These are phyloP conservation scores for Aphaenogaster rudis DNA, from an alignment of 1,140 invertebrate species.

Conservation along the genomic window DNA sequence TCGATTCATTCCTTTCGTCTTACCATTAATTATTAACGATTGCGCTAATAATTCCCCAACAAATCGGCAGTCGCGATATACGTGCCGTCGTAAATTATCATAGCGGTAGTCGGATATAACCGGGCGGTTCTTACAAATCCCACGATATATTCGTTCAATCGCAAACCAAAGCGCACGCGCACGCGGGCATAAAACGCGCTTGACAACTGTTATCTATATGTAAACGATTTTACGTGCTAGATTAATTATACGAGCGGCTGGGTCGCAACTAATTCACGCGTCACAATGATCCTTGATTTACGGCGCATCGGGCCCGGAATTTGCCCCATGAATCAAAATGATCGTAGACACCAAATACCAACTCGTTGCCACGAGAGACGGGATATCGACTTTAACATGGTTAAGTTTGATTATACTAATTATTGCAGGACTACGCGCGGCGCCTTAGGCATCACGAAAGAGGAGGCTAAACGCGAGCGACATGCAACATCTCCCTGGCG, in stretches of 20 bases:
- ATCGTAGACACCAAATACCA: not conserved
- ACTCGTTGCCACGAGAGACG: not conserved
- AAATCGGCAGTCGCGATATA: slow-evolving; percentile 40
- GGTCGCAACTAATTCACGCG: slow-evolving; percentile 54
- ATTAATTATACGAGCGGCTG: slow-evolving; percentile 51
- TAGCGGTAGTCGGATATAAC: slow-evolving; percentile 23
- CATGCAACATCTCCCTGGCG: slow-evolving; percentile 41
- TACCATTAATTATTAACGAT: slow-evolving; percentile 34
- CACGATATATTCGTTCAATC: slow-evolving; percentile 55
- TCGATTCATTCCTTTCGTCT: not conserved
- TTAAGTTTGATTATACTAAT: slow-evolving; percentile 64
- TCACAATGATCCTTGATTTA: slow-evolving; percentile 34
- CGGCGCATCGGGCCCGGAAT: not conserved
- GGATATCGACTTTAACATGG: slow-evolving; percentile 57
- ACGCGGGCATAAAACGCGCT: slow-evolving; percentile 23
- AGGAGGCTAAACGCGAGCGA: slow-evolving; percentile 20
- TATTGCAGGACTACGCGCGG: slow-evolving; percentile 23
- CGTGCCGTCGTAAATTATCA: slow-evolving; percentile 40
- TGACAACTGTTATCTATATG: slow-evolving; percentile 55
- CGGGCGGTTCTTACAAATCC: slow-evolving; percentile 52
- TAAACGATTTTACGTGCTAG: slow-evolving; percentile 49
- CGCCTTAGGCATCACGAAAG: slow-evolving; percentile 50
- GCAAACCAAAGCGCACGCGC: slow-evolving; percentile 6
- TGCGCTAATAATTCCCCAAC: slow-evolving; percentile 29
- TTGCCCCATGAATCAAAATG: slow-evolving; percentile 37